phyloP scores from a whole-genome alignment of 2,888 invertebrate species.

The Carabus problematicus region DNA sequence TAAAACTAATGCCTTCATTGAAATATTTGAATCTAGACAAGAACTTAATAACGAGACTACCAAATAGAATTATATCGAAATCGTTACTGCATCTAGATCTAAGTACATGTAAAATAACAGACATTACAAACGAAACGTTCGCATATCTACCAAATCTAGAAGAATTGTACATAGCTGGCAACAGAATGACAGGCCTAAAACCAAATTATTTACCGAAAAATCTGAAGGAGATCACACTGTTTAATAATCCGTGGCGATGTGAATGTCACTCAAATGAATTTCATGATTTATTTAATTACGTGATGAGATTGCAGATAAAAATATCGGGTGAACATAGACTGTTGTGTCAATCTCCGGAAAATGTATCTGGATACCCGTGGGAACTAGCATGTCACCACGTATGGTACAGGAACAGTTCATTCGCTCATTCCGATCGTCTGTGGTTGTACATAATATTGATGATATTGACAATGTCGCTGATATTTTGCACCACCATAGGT shows the following conservation, averaged over 20 bases:
- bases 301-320: constrained; percentile 58
- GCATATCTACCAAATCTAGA: constrained; percentile 67
- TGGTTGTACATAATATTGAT: constrained; percentile 68
- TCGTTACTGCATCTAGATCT: constrained; percentile 68
- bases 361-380: constrained; percentile 72
- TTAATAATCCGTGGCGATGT: constrained; percentile 81
- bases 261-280: constrained; percentile 70
- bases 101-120: constrained; percentile 67
- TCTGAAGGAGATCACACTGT: constrained; percentile 66
- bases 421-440: constrained; percentile 54
- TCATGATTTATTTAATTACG: constrained; percentile 67
- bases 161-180: constrained; percentile 71
- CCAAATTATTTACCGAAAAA: constrained; percentile 68
- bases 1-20: constrained; percentile 67
- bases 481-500: constrained; percentile 64
- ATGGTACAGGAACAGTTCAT: constrained; percentile 61
- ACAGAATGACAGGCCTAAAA: constrained; percentile 71
- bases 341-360: constrained; percentile 71
- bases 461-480: constrained; percentile 63
- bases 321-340: constrained; percentile 61
- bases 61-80: constrained; percentile 67
- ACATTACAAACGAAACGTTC: constrained; percentile 70
- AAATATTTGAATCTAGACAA: constrained; percentile 69
- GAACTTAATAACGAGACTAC: constrained; percentile 70
- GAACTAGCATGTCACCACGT: constrained; percentile 68